Evolutionary conservation across 2,113 vertebrate genomes (phyloP).

Genomic region (Asarcornis scutulata): DNA sequence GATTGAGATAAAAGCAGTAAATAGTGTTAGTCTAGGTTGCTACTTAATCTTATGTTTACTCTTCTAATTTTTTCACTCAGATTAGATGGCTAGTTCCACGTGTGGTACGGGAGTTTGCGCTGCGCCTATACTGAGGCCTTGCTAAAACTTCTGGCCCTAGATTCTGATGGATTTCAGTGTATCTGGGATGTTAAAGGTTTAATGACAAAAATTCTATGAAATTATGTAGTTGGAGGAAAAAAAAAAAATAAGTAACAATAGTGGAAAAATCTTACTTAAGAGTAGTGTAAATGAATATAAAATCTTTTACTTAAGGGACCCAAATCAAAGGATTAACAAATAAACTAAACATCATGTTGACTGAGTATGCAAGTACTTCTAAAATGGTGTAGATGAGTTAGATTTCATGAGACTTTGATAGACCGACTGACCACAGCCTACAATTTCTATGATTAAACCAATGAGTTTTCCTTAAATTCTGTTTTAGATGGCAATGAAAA

Average conservation of each 20-base stretch:
- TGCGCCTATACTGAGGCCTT: not conserved
- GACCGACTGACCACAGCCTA: not conserved
- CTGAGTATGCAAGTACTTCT: not conserved
- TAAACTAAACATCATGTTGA: not conserved
- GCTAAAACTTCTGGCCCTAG: accelerated
- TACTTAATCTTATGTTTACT: not conserved
- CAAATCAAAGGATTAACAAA: not conserved
- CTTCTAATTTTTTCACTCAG: not conserved
- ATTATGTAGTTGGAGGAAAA: not conserved
- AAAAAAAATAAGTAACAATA: not conserved
- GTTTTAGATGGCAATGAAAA: constrained; percentile 89
- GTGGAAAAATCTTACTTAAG: not conserved
- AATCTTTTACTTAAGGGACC: not conserved
- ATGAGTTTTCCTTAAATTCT: constrained; percentile 47
- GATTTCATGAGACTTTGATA: not conserved
- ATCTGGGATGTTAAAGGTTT: not conserved
- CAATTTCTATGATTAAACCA: constrained; percentile 6
- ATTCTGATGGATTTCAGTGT: not conserved
- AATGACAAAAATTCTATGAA: not conserved
- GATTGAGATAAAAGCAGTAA: not conserved
- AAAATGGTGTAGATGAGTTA: not conserved
- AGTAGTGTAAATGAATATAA: not conserved
- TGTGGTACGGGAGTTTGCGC: not conserved
- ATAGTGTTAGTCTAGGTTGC: not conserved
- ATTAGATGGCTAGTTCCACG: not conserved